Conservation (phyloP, 2,888 invertebrate genomes). For the Ferdinandea cuprea region DNA sequence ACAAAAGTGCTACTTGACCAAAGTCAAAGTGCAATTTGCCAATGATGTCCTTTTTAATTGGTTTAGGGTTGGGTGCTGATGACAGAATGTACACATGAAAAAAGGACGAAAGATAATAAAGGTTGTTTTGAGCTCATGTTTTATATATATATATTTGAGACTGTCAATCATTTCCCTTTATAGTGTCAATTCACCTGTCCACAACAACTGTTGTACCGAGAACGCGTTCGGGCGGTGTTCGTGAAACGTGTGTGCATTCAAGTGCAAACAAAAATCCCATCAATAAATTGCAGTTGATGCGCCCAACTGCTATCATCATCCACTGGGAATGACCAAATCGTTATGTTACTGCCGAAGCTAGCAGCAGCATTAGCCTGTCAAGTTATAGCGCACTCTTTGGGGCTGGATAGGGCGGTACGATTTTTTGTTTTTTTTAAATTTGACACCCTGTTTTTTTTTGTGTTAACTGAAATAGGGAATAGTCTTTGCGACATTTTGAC, state of each 20-base stretch:
- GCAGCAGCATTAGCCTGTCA: constrained; percentile 56
- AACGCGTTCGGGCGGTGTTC: constrained; percentile 5
- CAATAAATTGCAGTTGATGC: constrained; percentile 63
- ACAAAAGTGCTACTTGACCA: constrained; percentile 65
- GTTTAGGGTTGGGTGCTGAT: constrained; percentile 40
- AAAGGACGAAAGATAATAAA: constrained; percentile 9
- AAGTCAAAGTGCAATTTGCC: constrained; percentile 71
- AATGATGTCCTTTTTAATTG: constrained; percentile 72
- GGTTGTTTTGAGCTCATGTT: neutral
- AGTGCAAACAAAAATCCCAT: constrained; percentile 22
- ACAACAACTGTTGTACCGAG: constrained; percentile 42
- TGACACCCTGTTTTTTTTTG: too few relatives aligned
- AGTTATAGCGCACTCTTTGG: too few relatives aligned
- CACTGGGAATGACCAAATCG: constrained; percentile 5
- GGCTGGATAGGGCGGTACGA: too few relatives aligned
- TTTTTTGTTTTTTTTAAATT: too few relatives aligned
- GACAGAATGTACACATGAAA: constrained; percentile 1
- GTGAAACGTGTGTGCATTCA: constrained; percentile 9
- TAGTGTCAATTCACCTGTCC: constrained; percentile 33
- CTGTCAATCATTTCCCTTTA: constrained; percentile 61
- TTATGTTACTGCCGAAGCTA: too few relatives aligned
- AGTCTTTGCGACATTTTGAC: too few relatives aligned
- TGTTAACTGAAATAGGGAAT: too few relatives aligned
- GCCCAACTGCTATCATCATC: constrained; percentile 28
- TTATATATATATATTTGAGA: constrained; percentile 26